Conservation (phyloP, 1,140 invertebrate genomes). For the Cyphomyrmex costatus region DNA sequence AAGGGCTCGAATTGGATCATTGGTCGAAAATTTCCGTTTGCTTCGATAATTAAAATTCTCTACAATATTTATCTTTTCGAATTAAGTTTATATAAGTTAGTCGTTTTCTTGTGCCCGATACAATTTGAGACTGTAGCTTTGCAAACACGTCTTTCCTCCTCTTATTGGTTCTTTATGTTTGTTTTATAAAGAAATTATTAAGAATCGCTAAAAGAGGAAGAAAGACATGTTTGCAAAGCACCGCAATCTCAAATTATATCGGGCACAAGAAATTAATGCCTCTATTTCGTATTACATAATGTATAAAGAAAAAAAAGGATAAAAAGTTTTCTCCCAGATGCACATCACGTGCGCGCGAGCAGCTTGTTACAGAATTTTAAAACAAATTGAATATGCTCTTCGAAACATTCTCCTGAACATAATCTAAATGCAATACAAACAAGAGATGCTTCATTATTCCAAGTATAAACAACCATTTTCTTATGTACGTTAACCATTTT, state of each 20-base stretch:
- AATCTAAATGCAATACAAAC: slow-evolving; percentile 10
- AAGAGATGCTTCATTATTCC: neutral
- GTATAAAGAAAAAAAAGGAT: neutral
- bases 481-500: neutral
- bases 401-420: neutral
- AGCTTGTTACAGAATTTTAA: neutral
- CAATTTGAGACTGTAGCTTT: slow-evolving; percentile 1
- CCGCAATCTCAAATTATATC: too few relatives aligned
- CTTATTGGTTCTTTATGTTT: neutral
- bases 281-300: neutral
- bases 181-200: too few relatives aligned
- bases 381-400: neutral
- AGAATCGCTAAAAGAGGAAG: too few relatives aligned
- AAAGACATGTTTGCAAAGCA: too few relatives aligned
- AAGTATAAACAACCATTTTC: slow-evolving; percentile 2
- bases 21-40: neutral
- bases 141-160: neutral
- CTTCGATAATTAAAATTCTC: neutral
- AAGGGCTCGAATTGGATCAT: neutral
- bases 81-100: neutral
- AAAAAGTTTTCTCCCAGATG: neutral
- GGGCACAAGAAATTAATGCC: neutral
- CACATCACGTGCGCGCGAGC: neutral
- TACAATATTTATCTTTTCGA: neutral
- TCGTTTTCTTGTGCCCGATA: neutral